Conservation (phyloP, 2,888 invertebrate species). For the Diachrysia chrysitis region DNA sequence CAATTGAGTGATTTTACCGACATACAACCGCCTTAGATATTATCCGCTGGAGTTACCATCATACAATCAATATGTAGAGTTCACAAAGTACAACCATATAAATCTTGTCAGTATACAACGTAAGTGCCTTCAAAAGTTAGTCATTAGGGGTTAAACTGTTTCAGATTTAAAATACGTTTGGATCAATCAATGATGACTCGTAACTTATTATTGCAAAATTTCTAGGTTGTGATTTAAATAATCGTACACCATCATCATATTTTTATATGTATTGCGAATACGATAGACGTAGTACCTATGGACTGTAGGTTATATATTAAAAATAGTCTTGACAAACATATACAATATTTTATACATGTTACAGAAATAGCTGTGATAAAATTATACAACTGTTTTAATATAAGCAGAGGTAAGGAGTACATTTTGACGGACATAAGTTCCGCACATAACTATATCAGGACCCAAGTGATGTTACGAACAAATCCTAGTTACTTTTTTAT, state of each 20-base stretch:
- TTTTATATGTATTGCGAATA: constrained; percentile 30
- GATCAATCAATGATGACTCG: constrained; percentile 63
- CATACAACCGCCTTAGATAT: constrained; percentile 74
- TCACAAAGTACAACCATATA: constrained; percentile 85
- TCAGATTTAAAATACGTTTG: constrained; percentile 67
- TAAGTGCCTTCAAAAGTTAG: constrained; percentile 88
- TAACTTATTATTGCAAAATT: constrained; percentile 71
- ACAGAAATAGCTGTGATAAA: constrained; percentile 62
- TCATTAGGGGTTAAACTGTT: constrained; percentile 86
- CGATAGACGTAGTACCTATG: constrained; percentile 37
- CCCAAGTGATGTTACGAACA: constrained; percentile 72
- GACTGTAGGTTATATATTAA: constrained; percentile 37
- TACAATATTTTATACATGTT: constrained; percentile 58
- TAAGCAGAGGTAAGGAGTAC: constrained; percentile 31
- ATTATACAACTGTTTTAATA: constrained; percentile 38
- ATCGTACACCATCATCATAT: constrained; percentile 49
- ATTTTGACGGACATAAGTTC: constrained; percentile 32
- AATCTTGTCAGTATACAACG: constrained; percentile 85
- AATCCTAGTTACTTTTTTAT: constrained; percentile 65
- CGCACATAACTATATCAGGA: constrained; percentile 58
- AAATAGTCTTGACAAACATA: constrained; percentile 49
- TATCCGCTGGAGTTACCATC: constrained; percentile 87
- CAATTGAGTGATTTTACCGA: constrained; percentile 71
- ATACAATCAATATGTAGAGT: constrained; percentile 87
- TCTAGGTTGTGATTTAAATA: constrained; percentile 78